Evolutionary conservation across 2,888 invertebrate species (phyloP), one percentile per base, ranked within the genome.

Genomic region (Anarsia innoxiella): DNA sequence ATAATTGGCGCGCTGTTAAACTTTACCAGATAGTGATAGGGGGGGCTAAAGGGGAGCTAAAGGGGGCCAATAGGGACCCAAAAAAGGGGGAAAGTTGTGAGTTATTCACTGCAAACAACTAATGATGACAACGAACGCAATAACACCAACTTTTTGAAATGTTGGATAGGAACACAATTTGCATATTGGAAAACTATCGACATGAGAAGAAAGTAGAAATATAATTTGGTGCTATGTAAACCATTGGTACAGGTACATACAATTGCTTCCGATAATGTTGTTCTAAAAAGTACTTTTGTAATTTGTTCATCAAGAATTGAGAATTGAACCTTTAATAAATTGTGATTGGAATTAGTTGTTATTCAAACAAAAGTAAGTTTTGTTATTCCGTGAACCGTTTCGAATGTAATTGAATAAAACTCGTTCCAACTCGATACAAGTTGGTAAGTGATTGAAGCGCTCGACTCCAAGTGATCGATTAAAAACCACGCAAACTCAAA

Each of bases 1-100:
- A 60, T 64, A 63, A 70, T 65, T 62, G 59, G 50, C 53, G 49
- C 50, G 44, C 46, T 48, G 58, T 56, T 56, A 51, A 59, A 62
- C 52, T 63, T 59, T 33, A 28, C 39, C 46, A 27, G 23, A 16
- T 26, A 15, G 12, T 15, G 25, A 27, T 9, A 27, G 19, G 14
- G 12, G 13, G 14, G 27, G 31, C 34, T 38, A 31, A 35, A 41
- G 32, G 28, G 25, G 31, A 31, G 31, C 19, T 36, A n/a, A n/a
- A n/a, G n/a, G n/a, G n/a, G n/a, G n/a, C n/a, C n/a, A n/a, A n/a
- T n/a, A n/a, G n/a, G n/a, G n/a, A n/a, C n/a, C n/a, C n/a, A n/a
- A n/a, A 38, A 48, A 52, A 50, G 46, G 51, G 45, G 33, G 39
- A 41, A 51, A 63, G 52, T 56, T 54, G 49, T 57, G 55, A 62